phyloP scores from a whole-genome alignment of 2,113 vertebrate species.

The Xenopus borealis region DNA sequence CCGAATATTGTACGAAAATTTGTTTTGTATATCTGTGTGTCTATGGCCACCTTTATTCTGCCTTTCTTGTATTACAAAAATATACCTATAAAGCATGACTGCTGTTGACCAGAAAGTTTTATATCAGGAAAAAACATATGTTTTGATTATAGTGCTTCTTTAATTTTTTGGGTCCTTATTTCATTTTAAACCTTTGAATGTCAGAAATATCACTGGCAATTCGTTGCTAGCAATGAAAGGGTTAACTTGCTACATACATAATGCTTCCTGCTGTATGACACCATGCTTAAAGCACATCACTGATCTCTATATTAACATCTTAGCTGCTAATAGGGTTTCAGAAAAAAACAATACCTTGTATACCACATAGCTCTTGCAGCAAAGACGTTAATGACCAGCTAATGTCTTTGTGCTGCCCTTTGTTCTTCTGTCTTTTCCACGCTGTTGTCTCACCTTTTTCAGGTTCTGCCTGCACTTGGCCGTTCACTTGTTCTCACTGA shows the following conservation, averaged over 20 bases:
- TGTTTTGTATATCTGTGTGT: too few species aligned
- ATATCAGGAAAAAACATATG: too few species aligned
- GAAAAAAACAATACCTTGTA: not conserved
- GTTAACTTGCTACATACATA: not conserved
- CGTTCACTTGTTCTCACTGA: conserved; percentile 31
- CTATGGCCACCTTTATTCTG: too few species aligned
- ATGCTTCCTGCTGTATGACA: not conserved
- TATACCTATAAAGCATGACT: too few species aligned
- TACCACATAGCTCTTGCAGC: not conserved
- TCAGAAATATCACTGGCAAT: not conserved
- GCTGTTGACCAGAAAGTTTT: too few species aligned
- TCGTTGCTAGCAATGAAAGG: not conserved
- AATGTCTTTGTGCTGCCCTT: conserved; percentile 14
- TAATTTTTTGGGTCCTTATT: not conserved
- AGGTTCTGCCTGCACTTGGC: not conserved
- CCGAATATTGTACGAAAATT: too few species aligned
- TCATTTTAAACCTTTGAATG: not conserved
- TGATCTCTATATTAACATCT: conserved; percentile 15
- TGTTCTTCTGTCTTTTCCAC: conserved; percentile 25
- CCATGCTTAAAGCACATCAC: not conserved
- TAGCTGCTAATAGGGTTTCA: not conserved
- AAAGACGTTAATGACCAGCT: conserved; percentile 17
- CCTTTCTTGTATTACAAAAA: too few species aligned
- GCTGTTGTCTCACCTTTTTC: conserved; percentile 21
- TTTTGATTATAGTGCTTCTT: not conserved